Percentiles rank a stretch among this genome's conserved stretches.
Evolutionary conservation across 1,140 invertebrate genomes (phyloP).

Genomic region (Trinorchestia longiramus): DNA sequence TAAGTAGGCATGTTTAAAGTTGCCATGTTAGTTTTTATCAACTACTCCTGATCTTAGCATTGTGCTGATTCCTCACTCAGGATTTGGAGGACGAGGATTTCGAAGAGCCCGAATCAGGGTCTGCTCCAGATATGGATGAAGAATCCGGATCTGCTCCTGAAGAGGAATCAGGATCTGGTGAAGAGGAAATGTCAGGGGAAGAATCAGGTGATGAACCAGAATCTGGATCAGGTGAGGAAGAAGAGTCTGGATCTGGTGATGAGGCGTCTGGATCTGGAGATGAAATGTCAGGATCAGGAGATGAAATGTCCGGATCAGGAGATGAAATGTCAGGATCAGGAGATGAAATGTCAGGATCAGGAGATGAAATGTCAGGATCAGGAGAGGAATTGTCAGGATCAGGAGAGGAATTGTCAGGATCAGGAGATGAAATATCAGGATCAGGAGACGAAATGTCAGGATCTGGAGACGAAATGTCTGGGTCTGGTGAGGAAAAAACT

Average conservation of each 20-base stretch:
- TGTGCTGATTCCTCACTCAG: background rate
- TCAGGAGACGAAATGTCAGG: background rate
- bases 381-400: conserved; percentile 69
- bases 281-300: conserved; percentile 68
- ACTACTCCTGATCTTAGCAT: background rate
- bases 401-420: conserved; percentile 55
- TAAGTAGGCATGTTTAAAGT: too few species aligned
- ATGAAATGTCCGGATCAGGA: conserved; percentile 46
- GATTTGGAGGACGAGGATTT: background rate
- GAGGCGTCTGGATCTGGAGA: conserved; percentile 60
- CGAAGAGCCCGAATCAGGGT: conserved; percentile 14
- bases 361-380: conserved; percentile 1
- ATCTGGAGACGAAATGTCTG: background rate
- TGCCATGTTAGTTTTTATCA: background rate
- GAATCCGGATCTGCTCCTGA: conserved; percentile 68
- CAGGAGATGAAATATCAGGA: conserved; percentile 69
- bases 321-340: conserved; percentile 69
- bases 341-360: background rate
- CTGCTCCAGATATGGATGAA: conserved; percentile 57
- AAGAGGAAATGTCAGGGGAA: conserved; percentile 69
- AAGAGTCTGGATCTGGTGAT: conserved; percentile 68
- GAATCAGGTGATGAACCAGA: conserved; percentile 69
- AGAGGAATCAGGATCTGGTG: conserved; percentile 68
- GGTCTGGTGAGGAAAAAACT: background rate
- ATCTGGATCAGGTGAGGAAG: conserved; percentile 66